Percentiles rank a stretch among this genome's conserved stretches.
These are phyloP conservation scores for Cossypha polioptera DNA, from an alignment of 2,797 vertebrate genomes.

Conservation along the genomic window DNA sequence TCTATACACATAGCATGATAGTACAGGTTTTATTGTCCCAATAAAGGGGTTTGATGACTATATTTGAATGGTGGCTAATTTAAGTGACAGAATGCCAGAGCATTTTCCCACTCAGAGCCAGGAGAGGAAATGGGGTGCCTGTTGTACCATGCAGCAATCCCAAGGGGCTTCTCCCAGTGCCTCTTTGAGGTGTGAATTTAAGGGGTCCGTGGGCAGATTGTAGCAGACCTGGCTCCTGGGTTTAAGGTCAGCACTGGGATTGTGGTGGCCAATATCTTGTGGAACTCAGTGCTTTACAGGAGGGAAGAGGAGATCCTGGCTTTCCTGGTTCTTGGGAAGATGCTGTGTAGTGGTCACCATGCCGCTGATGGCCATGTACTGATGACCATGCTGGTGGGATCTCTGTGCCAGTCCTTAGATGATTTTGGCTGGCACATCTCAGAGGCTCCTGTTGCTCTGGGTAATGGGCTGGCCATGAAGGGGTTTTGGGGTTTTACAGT, in stretches of 20 bases:
- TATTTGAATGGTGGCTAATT: not conserved
- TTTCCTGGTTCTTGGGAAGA: not conserved
- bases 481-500: not conserved
- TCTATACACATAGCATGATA: not conserved
- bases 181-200: not conserved
- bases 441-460: not conserved
- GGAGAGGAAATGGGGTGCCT: not conserved
- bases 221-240: not conserved
- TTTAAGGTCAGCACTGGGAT: not conserved
- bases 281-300: not conserved
- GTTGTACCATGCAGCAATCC: not conserved
- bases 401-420: accelerated
- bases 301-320: not conserved
- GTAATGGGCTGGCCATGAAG: not conserved
- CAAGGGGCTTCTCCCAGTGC: not conserved
- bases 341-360: accelerated
- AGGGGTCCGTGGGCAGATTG: not conserved
- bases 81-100: not conserved
- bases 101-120: not conserved
- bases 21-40: slow-evolving; percentile 37
- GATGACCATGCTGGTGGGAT: not conserved
- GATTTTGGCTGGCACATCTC: not conserved
- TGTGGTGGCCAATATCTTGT: accelerated
- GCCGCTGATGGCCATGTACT: not conserved
- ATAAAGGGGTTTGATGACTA: not conserved